A percentile compares a stretch with the other conserved stretches of the same genome.
phyloP scores from a whole-genome alignment of 2,113 vertebrate genomes.

The Equus quagga region DNA sequence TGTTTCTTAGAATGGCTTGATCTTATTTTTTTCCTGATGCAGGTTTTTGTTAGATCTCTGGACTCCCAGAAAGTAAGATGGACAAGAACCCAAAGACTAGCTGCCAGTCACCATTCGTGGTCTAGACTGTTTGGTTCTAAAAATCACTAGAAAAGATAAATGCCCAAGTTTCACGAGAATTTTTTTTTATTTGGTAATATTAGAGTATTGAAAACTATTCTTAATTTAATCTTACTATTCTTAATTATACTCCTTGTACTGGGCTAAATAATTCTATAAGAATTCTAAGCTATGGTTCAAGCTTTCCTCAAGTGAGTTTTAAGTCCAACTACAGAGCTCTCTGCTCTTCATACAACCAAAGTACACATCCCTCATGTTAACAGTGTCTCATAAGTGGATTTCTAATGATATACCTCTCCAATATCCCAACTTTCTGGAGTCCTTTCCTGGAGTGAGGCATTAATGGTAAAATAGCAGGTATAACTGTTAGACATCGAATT shows the following conservation, averaged over 20 bases:
- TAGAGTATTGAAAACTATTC: neutral
- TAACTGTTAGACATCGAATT: neutral
- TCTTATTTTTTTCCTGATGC: neutral
- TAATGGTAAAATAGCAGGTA: neutral
- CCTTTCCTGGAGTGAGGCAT: neutral
- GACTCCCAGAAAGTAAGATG: neutral
- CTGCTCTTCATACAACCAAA: neutral
- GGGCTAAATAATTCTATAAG: neutral
- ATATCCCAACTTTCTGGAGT: neutral
- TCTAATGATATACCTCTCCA: neutral
- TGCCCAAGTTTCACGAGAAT: neutral
- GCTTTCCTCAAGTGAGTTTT: neutral
- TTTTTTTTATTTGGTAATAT: neutral
- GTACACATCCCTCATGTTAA: neutral
- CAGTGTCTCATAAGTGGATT: neutral
- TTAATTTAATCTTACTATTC: conserved; percentile 7
- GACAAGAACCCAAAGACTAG: neutral
- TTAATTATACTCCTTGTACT: neutral
- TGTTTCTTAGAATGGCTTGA: neutral
- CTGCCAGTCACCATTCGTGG: neutral
- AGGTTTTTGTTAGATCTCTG: neutral
- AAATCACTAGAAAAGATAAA: neutral
- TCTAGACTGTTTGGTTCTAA: neutral
- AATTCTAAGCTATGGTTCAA: neutral
- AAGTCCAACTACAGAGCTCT: neutral